Conservation (phyloP, 1,140 invertebrate genomes). For the Diorhabda elongata region DNA sequence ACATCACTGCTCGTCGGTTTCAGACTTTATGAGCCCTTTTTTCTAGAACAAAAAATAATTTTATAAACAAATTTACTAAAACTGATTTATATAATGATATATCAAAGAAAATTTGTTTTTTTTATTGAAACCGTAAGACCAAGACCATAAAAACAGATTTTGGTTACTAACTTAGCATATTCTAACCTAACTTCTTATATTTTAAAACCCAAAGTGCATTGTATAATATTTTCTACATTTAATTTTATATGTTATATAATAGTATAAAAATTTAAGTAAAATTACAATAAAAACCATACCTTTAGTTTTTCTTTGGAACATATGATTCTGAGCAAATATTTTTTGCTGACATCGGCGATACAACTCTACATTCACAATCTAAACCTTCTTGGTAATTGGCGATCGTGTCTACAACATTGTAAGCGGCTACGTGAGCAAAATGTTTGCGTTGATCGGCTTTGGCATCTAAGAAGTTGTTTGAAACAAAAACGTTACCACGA, state of each 20-base stretch:
- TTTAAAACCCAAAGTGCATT: too few relatives aligned
- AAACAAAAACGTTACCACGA: conserved; percentile 53
- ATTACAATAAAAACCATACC: conserved; percentile 22
- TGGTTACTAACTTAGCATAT: too few relatives aligned
- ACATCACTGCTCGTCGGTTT: conserved; percentile 12
- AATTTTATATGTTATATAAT: too few relatives aligned
- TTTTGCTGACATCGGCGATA: conserved; percentile 39
- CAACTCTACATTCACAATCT: conserved; percentile 51
- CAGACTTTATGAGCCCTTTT: conserved; percentile 24
- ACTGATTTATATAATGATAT: too few relatives aligned
- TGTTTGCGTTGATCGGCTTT: conserved; percentile 52
- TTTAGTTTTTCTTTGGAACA: conserved; percentile 43
- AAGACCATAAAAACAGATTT: too few relatives aligned
- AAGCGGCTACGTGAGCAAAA: conserved; percentile 49
- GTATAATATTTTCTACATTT: too few relatives aligned
- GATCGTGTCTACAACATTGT: conserved; percentile 49
- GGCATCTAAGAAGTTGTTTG: conserved; percentile 51
- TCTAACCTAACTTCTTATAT: too few relatives aligned
- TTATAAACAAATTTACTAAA: too few relatives aligned
- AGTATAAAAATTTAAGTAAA: neutral
- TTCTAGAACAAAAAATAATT: conserved; percentile 30
- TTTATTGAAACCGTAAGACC: too few relatives aligned
- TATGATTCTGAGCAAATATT: conserved; percentile 49
- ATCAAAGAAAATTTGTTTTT: too few relatives aligned
- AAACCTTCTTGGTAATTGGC: conserved; percentile 48